Percentiles rank a stretch among this genome's conserved stretches.
Evolutionary conservation across 2,888 invertebrate species (phyloP).

Genomic region (Pantelozetes paolii): DNA sequence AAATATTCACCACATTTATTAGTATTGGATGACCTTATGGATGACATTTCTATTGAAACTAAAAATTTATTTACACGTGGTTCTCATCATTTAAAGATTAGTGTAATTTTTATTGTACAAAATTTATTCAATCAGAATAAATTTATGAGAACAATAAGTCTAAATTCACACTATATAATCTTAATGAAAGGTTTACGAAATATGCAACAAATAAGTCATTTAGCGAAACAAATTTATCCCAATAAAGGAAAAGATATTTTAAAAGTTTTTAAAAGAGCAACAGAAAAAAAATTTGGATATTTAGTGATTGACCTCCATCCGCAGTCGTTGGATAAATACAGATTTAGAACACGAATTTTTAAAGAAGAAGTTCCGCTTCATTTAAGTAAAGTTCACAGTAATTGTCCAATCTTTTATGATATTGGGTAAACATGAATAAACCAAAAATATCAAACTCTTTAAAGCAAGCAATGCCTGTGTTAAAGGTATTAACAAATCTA

Average conservation of each 20-base stretch:
- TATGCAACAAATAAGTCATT: not conserved
- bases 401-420: not conserved
- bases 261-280: slow-evolving; percentile 38
- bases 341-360: not conserved
- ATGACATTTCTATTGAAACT: not conserved
- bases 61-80: slow-evolving; percentile 41
- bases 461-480: not conserved
- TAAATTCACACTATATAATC: slow-evolving; percentile 37
- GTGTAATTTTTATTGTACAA: slow-evolving; percentile 40
- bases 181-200: slow-evolving; percentile 27
- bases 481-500: not conserved
- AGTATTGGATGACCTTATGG: slow-evolving; percentile 40
- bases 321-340: not conserved
- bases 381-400: not conserved
- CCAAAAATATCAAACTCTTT: not conserved
- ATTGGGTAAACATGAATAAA: not conserved
- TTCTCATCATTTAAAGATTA: slow-evolving; percentile 41
- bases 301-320: slow-evolving; percentile 38
- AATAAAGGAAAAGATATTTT: slow-evolving; percentile 13
- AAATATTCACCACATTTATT: not conserved
- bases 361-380: not conserved
- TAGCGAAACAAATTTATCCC: slow-evolving; percentile 34
- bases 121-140: slow-evolving; percentile 39
- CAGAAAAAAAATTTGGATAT: slow-evolving; percentile 19
- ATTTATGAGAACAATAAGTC: slow-evolving; percentile 36